Evolutionary conservation across 2,113 vertebrate genomes (phyloP), one percentile per base, ranked within the genome.

Genomic region (Alosa alosa): DNA sequence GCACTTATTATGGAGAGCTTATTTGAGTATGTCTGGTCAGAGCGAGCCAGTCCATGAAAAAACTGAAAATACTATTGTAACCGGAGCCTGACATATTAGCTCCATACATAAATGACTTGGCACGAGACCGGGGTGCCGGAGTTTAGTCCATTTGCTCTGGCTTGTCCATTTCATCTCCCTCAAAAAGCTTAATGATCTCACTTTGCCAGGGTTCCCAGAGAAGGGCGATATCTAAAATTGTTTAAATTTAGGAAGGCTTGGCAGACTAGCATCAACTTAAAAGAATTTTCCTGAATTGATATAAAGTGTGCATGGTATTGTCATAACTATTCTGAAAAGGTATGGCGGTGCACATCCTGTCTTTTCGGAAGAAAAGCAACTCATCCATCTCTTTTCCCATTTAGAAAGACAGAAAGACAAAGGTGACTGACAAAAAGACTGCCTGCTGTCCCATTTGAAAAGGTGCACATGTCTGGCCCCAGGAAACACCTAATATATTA

Each of bases 1-100:
- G 85, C 89, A 90, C 89, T 88, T 90, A 88, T 88, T 90, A 90
- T 85, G 46, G 41, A 84, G 13, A 81, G 87, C 85, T 90, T 90
- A 90, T 90, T 90, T 90, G 86, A 88, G 84, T 90, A 88, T 84
- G 81, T 86, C 89, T 84, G 64, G 83, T 81, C 86, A 87, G 88
- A 90, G 47, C 84, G 87, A 85, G 75, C 8, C 18, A 41, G 57
- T 86, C 45, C 85, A 84, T 81, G 84, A 45, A 72, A 11, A 83
- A 85, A 64, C 82, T 39, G 45, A 83, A 78, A 86, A 84, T 39
- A 17, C 60, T 82, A 86, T 85, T 78, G 85, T 82, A 84, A 82
- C 60, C 87, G 50, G 64, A 84, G 84, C 52, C 55, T 41, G 68
- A 86, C 87, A 86, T 85, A 88, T 86, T 78, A 84, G 82, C 81